Evolutionary conservation across 2,113 vertebrate species (phyloP), one percentile per base, ranked within the genome.

Genomic region (Leptobrachium leishanense): DNA sequence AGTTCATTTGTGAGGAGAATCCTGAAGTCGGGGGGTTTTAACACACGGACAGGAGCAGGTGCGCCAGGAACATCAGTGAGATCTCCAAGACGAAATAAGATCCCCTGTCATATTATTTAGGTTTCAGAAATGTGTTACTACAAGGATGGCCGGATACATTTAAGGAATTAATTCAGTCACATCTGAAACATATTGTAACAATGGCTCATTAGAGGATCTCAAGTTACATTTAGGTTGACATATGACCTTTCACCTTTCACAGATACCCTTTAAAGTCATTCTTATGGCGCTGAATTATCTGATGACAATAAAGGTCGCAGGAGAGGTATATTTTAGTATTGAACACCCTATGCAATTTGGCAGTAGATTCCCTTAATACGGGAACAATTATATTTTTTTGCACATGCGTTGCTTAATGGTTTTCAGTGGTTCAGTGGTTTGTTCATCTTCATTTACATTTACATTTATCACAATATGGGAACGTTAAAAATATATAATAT

Each of bases 1-100:
- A 98, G 96, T 98, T 98, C 96, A 95, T 96, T 97, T 97, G 96
- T 96, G 96, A 95, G 90, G 86, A 92, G 93, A 93, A 94, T 95
- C 95, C 94, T 95, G 88, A 91, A 94, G 93, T 93, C 94, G 93
- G 95, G 93, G 90, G n/a, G n/a, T n/a, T 94, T 95, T 95, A 94
- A 95, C 93, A 92, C 91, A 91, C 84, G 86, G 96, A 90, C 93
- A 94, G 94, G 93, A 89, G 89, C 95, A 98, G 96, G 95, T 98
- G 95, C 89, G 83, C 87, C 86, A 90, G 88, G 83, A 85, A 90
- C 88, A 90, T 90, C 90, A 89, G 90, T 83, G 90, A 93, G 91
- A 94, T 91, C 92, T 92, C 92, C 91, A 86, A 87, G 87, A 90
- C 85, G 87, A 87, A 90, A 88, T 91, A 90, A 90, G 92, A 90